Conservation (phyloP, 2,888 invertebrate genomes). For the Galeruca laticollis region DNA sequence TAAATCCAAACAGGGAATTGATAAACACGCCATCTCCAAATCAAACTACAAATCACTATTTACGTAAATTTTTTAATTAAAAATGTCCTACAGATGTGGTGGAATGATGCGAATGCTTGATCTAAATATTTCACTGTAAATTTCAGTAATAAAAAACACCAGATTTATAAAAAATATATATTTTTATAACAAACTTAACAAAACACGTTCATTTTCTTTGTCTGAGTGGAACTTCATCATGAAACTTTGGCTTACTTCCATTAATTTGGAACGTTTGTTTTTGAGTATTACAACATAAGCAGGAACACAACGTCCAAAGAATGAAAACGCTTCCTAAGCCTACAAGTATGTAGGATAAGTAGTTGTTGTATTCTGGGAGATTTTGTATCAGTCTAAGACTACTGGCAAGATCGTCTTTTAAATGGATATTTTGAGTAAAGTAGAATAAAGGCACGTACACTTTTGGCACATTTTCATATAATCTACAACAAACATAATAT, state of each 20-base stretch:
- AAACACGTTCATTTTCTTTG: background rate
- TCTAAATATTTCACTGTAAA: no score
- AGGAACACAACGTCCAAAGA: constrained; percentile 52
- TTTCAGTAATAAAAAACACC: background rate
- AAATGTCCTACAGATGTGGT: no score
- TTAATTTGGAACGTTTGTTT: constrained; percentile 37
- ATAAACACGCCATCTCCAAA: no score
- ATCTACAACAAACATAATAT: constrained; percentile 65
- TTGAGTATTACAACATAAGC: constrained; percentile 49
- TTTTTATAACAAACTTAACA: constrained; percentile 22
- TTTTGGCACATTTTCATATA: constrained; percentile 75
- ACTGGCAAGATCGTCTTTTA: constrained; percentile 70
- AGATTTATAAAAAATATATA: constrained; percentile 4
- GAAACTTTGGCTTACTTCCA: constrained; percentile 31
- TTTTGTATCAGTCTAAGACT: constrained; percentile 70
- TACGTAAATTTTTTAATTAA: no score
- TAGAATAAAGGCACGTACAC: constrained; percentile 81
- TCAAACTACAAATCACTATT: no score
- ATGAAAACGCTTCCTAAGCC: constrained; percentile 53
- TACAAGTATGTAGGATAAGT: constrained; percentile 51
- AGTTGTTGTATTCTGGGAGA: constrained; percentile 65
- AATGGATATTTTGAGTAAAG: constrained; percentile 77
- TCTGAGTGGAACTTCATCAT: constrained; percentile 15
- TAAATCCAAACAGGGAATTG: no score
- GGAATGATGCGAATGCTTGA: no score